A percentile compares a stretch with the other conserved stretches of the same genome.
Evolutionary conservation across 2,113 vertebrate genomes (phyloP).

Genomic region (Rhinogobius similis): DNA sequence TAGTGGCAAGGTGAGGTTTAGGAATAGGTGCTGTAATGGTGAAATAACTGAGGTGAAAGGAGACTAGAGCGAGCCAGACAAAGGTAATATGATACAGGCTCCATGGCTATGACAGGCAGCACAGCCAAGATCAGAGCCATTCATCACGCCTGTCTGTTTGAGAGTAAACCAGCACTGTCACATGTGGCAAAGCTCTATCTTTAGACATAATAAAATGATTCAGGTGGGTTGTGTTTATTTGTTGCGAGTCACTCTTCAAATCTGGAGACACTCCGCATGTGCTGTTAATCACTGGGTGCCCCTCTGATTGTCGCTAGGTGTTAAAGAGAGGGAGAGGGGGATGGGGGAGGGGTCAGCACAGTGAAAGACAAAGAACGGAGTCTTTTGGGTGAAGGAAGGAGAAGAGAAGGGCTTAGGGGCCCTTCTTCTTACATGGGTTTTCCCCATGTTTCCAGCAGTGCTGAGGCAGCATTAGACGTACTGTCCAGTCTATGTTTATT

Average conservation of each 20-base stretch:
- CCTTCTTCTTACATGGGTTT: conserved; percentile 49
- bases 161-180: conserved; percentile 22
- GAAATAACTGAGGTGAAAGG: conserved; percentile 29
- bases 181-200: neutral
- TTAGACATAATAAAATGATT: conserved; percentile 4
- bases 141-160: conserved; percentile 33
- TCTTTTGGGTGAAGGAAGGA: conserved; percentile 49
- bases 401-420: conserved; percentile 45
- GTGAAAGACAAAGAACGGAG: conserved; percentile 77
- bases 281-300: conserved; percentile 30
- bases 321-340: conserved; percentile 64
- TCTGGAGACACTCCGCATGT: conserved; percentile 48
- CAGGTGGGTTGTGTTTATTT: conserved; percentile 19
- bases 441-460: conserved; percentile 51
- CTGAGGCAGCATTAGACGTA: conserved; percentile 52
- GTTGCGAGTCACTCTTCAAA: conserved; percentile 42
- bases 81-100: conserved; percentile 77
- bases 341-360: conserved; percentile 74
- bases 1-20: neutral
- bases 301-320: conserved; percentile 67
- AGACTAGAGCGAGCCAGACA: conserved; percentile 63
- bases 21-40: neutral
- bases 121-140: conserved; percentile 52
- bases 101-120: conserved; percentile 64
- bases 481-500: conserved; percentile 22